These are phyloP conservation scores for Laticauda colubrina DNA, from an alignment of 2,113 vertebrate genomes.

Conservation along the genomic window DNA sequence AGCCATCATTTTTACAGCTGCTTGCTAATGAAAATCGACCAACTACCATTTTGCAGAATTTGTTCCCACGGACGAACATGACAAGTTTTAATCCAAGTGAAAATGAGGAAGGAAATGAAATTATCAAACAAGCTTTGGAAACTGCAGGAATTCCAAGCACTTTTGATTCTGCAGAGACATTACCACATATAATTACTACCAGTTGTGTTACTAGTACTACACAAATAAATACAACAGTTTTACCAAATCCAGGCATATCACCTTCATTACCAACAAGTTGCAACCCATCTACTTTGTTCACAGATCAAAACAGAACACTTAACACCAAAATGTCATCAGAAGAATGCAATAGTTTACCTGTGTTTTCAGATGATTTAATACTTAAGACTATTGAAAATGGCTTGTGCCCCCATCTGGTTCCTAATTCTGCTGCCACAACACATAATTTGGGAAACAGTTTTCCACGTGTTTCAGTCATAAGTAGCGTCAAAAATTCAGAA, in stretches of 20 bases:
- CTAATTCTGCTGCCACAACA: constrained; percentile 60
- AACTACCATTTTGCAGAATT: constrained; percentile 71
- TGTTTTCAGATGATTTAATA: constrained; percentile 66
- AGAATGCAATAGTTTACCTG: constrained; percentile 62
- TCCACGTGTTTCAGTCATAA: constrained; percentile 75
- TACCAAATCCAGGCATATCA: constrained; percentile 55
- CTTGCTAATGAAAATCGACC: constrained; percentile 70
- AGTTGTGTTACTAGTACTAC: constrained; percentile 55
- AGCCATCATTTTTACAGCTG: constrained; percentile 74
- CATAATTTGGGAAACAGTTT: constrained; percentile 60
- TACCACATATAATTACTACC: constrained; percentile 70
- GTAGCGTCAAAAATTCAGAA: constrained; percentile 66
- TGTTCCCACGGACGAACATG: constrained; percentile 72
- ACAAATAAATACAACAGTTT: constrained; percentile 62
- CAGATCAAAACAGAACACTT: constrained; percentile 69
- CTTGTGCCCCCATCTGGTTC: constrained; percentile 64
- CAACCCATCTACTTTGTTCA: constrained; percentile 59
- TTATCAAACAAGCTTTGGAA: constrained; percentile 83
- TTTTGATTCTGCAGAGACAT: constrained; percentile 70
- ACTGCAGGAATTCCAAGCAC: constrained; percentile 78
- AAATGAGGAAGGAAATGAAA: constrained; percentile 76
- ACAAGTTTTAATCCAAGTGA: constrained; percentile 60
- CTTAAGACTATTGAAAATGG: constrained; percentile 70
- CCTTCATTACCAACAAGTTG: constrained; percentile 66
- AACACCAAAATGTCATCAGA: constrained; percentile 66